These are phyloP conservation scores for Athetis lepigone DNA, from an alignment of 2,888 invertebrate species.

Conservation along the genomic window DNA sequence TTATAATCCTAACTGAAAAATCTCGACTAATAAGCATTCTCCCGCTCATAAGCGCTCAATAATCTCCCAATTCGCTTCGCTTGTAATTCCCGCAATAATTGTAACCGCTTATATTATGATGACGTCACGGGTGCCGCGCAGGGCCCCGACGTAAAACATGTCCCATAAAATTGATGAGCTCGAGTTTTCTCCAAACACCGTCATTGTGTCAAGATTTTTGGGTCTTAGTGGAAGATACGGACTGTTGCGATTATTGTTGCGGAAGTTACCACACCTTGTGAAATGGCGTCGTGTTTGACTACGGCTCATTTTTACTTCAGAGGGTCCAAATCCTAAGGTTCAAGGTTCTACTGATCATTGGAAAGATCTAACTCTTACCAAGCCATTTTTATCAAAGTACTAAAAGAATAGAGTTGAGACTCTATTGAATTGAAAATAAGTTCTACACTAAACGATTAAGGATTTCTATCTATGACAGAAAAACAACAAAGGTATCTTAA, in stretches of 20 bases:
- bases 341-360: no score
- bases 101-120: slow-evolving; percentile 54
- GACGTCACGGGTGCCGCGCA: slow-evolving; percentile 51
- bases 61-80: slow-evolving; percentile 30
- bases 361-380: no score
- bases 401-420: no score
- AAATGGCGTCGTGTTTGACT: no score
- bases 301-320: no score
- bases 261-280: not conserved
- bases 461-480: no score
- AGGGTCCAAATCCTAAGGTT: no score
- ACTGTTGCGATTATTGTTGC: not conserved
- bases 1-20: slow-evolving; percentile 40
- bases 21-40: slow-evolving; percentile 7
- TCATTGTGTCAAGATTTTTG: slow-evolving; percentile 54
- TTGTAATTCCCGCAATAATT: slow-evolving; percentile 42
- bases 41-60: slow-evolving; percentile 31
- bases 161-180: slow-evolving; percentile 64
- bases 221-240: slow-evolving; percentile 1
- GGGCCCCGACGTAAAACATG: slow-evolving; percentile 52
- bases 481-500: no score
- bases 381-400: no score
- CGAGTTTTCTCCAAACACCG: slow-evolving; percentile 61
- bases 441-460: no score
- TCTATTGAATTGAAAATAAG: no score